Conservation (phyloP, 2,113 vertebrate species). For the Pseudopipra pipra region DNA sequence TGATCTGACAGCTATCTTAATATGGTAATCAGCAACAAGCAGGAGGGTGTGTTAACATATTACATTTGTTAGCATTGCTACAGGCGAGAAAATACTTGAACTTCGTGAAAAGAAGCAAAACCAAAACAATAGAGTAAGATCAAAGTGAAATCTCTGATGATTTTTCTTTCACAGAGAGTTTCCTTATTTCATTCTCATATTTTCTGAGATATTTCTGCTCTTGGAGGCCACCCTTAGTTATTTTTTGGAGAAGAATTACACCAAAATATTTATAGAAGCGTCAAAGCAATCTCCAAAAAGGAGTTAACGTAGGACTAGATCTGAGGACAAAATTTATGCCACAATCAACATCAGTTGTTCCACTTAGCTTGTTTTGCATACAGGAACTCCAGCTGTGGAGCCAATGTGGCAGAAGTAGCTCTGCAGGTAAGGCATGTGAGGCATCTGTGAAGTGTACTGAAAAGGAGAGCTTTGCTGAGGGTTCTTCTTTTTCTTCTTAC, state of each 20-base stretch:
- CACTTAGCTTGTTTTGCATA: neutral
- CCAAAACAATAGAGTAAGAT: conserved; percentile 48
- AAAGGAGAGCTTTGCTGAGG: accelerated
- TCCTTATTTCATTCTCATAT: neutral
- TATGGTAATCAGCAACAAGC: conserved; percentile 20
- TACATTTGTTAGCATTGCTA: conserved; percentile 7
- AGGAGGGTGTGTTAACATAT: neutral
- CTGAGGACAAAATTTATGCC: neutral
- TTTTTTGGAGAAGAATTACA: neutral
- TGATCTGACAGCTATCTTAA: conserved; percentile 24
- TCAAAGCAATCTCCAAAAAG: neutral
- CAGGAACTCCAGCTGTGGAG: neutral
- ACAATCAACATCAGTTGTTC: neutral
- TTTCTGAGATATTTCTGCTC: neutral
- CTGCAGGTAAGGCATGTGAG: neutral
- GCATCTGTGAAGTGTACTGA: neutral
- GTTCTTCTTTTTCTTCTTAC: neutral
- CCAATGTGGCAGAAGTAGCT: neutral
- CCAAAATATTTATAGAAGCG: neutral
- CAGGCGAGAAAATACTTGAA: conserved; percentile 39
- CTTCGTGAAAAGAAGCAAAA: conserved; percentile 34
- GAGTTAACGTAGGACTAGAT: neutral
- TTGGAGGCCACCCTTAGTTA: neutral
- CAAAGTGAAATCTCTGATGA: conserved; percentile 17
- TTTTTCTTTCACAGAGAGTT: neutral